Conservation (phyloP, 2,888 invertebrate species). For the Acrobasis suavella region DNA sequence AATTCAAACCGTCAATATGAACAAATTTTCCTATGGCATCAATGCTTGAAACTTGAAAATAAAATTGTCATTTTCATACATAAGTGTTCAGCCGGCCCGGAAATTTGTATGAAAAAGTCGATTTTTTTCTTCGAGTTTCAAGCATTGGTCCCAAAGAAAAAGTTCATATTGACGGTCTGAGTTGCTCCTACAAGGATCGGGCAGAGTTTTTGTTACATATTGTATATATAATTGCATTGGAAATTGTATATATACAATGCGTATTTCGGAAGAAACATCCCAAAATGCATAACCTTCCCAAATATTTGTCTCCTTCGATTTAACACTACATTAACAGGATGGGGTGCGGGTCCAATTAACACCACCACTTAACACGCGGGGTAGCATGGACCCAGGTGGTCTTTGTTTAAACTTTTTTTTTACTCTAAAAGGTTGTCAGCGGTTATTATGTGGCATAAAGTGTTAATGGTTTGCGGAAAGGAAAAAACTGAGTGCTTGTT, state of each 20-base stretch:
- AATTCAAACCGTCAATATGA: no score
- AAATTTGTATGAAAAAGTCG: no score
- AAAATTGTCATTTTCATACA: no score
- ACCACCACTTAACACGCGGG: slow-evolving; percentile 71
- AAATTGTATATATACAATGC: background rate
- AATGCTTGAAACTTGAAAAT: no score
- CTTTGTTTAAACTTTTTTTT: slow-evolving; percentile 65
- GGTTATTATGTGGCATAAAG: slow-evolving; percentile 27
- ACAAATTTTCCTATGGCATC: no score
- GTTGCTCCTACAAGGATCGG: no score
- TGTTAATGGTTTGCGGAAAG: slow-evolving; percentile 19
- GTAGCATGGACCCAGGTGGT: slow-evolving; percentile 69
- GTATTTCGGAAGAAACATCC: slow-evolving; percentile 33
- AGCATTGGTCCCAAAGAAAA: no score
- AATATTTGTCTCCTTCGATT: slow-evolving; percentile 62
- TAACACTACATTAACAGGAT: slow-evolving; percentile 58
- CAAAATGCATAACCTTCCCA: slow-evolving; percentile 35
- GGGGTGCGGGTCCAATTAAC: slow-evolving; percentile 64
- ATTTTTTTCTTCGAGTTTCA: no score
- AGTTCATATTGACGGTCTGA: no score
- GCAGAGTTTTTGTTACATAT: no score
- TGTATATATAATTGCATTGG: no score
- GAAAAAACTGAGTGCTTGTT: slow-evolving; percentile 11
- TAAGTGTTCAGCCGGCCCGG: no score
- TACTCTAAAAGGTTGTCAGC: slow-evolving; percentile 37